Evolutionary conservation across 2,113 vertebrate genomes (phyloP).

Genomic region (Bufo gargarizans): DNA sequence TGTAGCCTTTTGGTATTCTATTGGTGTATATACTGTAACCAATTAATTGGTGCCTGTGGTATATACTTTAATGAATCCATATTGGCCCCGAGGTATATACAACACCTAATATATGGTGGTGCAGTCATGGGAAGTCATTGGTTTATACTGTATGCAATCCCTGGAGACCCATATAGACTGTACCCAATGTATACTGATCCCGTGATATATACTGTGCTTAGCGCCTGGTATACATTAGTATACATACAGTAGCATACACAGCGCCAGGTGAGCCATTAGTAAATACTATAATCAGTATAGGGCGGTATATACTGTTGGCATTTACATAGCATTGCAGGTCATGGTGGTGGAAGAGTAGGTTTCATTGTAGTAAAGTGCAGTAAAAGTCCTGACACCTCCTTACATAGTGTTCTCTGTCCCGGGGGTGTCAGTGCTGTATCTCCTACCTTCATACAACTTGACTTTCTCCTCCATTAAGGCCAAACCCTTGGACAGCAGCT

Average conservation of each 20-base stretch:
- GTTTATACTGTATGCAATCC: background rate
- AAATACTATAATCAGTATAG: background rate
- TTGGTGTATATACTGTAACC: too few species aligned
- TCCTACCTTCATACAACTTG: slow-evolving; percentile 82
- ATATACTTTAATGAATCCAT: too few species aligned
- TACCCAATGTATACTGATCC: background rate
- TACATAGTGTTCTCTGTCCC: background rate
- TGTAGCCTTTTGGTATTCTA: too few species aligned
- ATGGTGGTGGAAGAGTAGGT: background rate
- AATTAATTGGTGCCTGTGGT: too few species aligned
- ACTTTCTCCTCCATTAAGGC: slow-evolving; percentile 86
- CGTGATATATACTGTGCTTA: background rate
- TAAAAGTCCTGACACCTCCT: background rate
- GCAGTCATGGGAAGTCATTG: too few species aligned
- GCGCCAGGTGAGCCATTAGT: background rate
- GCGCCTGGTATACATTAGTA: too few species aligned
- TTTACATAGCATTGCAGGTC: background rate
- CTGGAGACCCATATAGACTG: background rate
- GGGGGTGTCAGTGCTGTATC: background rate
- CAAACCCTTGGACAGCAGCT: slow-evolving; percentile 89
- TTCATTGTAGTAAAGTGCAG: background rate
- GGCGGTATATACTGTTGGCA: background rate
- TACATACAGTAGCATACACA: background rate
- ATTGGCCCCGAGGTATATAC: too few species aligned
- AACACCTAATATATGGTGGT: too few species aligned